Base-by-base conservation (phyloP, 2,888 invertebrate genomes). In the Orchesellides sinensis region DNA sequence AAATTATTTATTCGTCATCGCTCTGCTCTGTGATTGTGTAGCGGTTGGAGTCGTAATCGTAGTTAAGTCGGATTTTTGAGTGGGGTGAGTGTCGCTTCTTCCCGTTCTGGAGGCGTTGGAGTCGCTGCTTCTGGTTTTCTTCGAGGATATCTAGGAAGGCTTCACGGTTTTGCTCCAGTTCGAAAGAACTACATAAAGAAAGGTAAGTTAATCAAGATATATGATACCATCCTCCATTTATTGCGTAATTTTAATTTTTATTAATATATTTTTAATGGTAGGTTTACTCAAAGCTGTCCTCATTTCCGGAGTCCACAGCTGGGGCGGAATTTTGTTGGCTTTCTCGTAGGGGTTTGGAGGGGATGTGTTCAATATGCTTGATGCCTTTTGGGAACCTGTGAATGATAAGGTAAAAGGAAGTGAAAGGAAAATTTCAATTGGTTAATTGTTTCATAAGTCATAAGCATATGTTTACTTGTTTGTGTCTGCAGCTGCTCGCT, bases 131-230 rank as follows among this genome's bases (percentile, higher is more conserved):
- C n/a, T 52, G 49, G 32, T 74, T 32, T 0, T 63, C 74, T 14
- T 74, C 40, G 10, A 83, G 49, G 17, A 83, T 54, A 14, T 79
- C 63, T 14, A 75, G 4, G 29, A 83, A 80, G 1, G 70, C 74
- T 54, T 65, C 54, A 5, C 83, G 54, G 29, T 83, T 79, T 25
- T 56, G 25, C 52, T 69, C 74, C 23, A n/a, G n/a, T n/a, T n/a
- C n/a, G n/a, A 79, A 23, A 19, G 83, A 69, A 8, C 83, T 83
- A 47, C 3, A 47, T 21, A 19, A 35, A 45, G 40, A 19, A 59
- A 61, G n/a, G 12, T 8, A 40, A 40, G 2, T 40, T 5, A 40
- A 40, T 40, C n/a, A 5, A 5, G 10, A 40, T 8, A 2, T 40
- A 8, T 40, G n/a, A 32, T 32, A 1, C 63, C 5, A 29, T 17